Evolutionary conservation across 2,888 invertebrate species (phyloP), one percentile per base, ranked within the genome.

Genomic region (Amphimallon solstitiale): DNA sequence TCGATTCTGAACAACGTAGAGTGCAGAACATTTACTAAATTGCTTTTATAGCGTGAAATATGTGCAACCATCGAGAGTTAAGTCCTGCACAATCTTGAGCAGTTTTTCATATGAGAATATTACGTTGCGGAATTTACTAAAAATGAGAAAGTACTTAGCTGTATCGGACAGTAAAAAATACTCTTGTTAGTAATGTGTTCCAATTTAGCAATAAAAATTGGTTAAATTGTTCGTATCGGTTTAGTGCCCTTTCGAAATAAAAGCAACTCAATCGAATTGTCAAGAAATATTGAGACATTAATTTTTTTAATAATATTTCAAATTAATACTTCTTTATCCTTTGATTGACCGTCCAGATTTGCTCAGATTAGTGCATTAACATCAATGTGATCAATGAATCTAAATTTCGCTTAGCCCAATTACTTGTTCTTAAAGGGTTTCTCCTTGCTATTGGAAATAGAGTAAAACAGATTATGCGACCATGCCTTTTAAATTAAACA

Each of bases 41-140:
- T 61, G 35, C 61, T 48, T 61, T 46, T 48, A 61, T 46, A 37
- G 48, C 35, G 61, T 46, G 48, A 61, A 61, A 61, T 61, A 61
- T 61, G 61, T 46, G 35, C 37, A n/a, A 15, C 61, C 19, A 46
- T 61, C 48, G 48, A 37, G 29, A 46, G 52, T 52, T 52, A 52
- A 37, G 54, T 38, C 54, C 38, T 10, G 54, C 54, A 38, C 37
- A 54, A 21, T 38, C 21, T 54, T 37, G 17, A 54, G 40, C 15
- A 40, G 54, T 23, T 23, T 54, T 54, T 54, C 40, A 21, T 17
- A 15, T 37, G 15, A 17, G 19, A 17, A 48, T n/a, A 19, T 15
- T 35, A 10, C 35, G 35, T 21, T 12, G 10, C 34, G 21, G 23
- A 40, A 54, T 38, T 43, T 54, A 40, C 40, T 54, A 54, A 54